Conservation (phyloP, 1,140 invertebrate species). For the Parasteatoda tepidariorum region DNA sequence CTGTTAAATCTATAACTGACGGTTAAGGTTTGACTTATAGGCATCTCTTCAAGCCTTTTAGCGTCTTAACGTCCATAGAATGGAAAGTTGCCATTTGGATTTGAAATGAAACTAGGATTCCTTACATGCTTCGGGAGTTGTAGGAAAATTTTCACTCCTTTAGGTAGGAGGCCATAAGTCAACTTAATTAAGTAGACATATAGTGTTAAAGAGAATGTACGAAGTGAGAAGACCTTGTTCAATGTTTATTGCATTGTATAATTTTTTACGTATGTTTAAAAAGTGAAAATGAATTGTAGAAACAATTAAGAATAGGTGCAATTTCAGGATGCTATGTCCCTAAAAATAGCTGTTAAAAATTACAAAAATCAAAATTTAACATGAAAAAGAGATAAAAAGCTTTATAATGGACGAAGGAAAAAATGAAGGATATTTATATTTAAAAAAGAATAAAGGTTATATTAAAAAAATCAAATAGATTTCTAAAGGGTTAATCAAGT, state of each 20-base stretch:
- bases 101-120: constrained; percentile 45
- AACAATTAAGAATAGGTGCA: no score
- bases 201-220: neutral
- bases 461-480: no score
- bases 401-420: no score
- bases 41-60: constrained; percentile 19
- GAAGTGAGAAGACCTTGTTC: neutral
- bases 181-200: neutral
- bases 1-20: no score
- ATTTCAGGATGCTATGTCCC: no score
- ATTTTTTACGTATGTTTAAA: neutral
- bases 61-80: neutral
- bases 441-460: no score
- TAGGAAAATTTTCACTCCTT: neutral
- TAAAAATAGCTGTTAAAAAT: no score
- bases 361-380: no score
- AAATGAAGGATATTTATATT: no score
- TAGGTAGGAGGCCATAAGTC: neutral
- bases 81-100: constrained; percentile 25
- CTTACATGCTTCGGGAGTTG: neutral
- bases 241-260: neutral
- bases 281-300: no score
- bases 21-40: constrained; percentile 40
- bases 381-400: no score
- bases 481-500: no score